A percentile compares a stretch with the other conserved stretches of the same genome.
These are phyloP conservation scores for Omphaloscelis lunosa DNA, from an alignment of 2,888 invertebrate genomes.

Conservation along the genomic window DNA sequence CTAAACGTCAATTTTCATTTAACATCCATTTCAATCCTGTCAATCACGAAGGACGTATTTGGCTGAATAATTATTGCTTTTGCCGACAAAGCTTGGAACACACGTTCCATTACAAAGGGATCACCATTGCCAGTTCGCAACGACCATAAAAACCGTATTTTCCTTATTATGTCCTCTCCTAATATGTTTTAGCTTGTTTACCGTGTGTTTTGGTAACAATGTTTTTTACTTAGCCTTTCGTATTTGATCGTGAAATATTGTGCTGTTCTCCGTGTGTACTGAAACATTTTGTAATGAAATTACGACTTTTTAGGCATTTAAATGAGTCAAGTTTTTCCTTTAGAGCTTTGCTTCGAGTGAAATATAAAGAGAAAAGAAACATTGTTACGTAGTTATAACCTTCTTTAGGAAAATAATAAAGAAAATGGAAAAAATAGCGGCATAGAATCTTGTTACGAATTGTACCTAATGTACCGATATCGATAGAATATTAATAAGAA, in stretches of 20 bases:
- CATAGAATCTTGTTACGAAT: neutral
- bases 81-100: conserved; percentile 61
- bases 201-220: conserved; percentile 74
- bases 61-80: conserved; percentile 56
- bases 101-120: conserved; percentile 83
- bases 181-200: conserved; percentile 79
- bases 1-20: conserved; percentile 43
- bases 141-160: conserved; percentile 80
- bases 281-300: conserved; percentile 41
- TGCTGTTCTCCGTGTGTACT: conserved; percentile 24
- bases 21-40: conserved; percentile 32
- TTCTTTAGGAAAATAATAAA: neutral
- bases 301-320: conserved; percentile 21
- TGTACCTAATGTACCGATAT: neutral
- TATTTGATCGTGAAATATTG: conserved; percentile 64
- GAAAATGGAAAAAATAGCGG: no score
- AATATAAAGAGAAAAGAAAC: neutral
- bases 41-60: conserved; percentile 46
- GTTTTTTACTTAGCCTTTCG: conserved; percentile 75
- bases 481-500: neutral
- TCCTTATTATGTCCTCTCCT: conserved; percentile 78
- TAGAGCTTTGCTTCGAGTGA: neutral
- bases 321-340: neutral
- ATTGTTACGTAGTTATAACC: neutral
- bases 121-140: conserved; percentile 76